Conservation (phyloP, 1,140 invertebrate species). For the Drosophila melanica region DNA sequence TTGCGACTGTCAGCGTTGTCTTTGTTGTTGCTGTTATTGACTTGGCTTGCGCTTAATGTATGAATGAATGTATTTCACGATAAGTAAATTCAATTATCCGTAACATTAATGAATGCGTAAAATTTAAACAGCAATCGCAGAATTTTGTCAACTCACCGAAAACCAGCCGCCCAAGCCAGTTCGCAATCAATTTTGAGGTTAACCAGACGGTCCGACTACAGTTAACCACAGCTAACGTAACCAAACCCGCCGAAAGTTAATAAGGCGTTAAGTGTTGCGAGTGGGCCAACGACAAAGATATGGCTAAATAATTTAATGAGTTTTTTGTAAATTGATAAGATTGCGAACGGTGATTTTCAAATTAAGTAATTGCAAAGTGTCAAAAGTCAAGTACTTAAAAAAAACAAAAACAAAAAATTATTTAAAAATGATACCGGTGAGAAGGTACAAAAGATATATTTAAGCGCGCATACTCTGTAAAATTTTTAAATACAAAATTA, state of each 20-base stretch:
- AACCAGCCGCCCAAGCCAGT: slow-evolving; percentile 63
- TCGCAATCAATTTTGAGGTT: slow-evolving; percentile 67
- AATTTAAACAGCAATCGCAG: slow-evolving; percentile 68
- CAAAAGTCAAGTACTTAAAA: slow-evolving; percentile 1
- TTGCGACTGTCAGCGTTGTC: slow-evolving; percentile 5
- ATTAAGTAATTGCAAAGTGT: slow-evolving; percentile 9
- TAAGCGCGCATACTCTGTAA: not conserved
- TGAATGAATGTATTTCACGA: slow-evolving; percentile 77
- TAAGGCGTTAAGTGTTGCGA: slow-evolving; percentile 66
- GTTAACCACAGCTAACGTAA: not conserved
- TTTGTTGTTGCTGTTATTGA: slow-evolving; percentile 27
- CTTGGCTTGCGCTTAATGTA: slow-evolving; percentile 64
- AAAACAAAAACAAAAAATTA: too few species aligned
- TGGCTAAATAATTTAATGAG: slow-evolving; percentile 71
- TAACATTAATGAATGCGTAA: slow-evolving; percentile 81
- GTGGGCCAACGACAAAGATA: slow-evolving; percentile 65
- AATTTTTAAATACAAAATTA: not conserved
- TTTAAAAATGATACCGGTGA: too few species aligned
- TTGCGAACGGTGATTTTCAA: slow-evolving; percentile 11
- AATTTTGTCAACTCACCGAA: slow-evolving; percentile 48
- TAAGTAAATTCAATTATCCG: slow-evolving; percentile 82
- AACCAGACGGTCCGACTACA: slow-evolving; percentile 33
- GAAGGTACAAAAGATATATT: too few species aligned
- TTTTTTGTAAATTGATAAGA: slow-evolving; percentile 60
- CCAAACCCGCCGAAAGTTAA: slow-evolving; percentile 41